phyloP scores from a whole-genome alignment of 2,113 vertebrate species.

The Cranoglanis bouderius region DNA sequence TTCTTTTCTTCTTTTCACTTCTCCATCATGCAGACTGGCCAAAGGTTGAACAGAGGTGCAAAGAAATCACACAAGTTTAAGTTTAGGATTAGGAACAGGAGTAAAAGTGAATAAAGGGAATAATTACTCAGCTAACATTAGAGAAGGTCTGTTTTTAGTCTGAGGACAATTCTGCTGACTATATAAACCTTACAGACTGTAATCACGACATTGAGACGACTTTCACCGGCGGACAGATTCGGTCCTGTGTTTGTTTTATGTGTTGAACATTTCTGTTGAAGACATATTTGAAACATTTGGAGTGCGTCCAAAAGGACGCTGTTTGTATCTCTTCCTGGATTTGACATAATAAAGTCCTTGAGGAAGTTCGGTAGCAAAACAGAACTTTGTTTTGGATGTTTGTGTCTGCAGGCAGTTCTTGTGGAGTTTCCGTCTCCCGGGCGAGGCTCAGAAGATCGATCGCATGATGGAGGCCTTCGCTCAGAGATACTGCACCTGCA shows the following conservation, averaged over 20 bases:
- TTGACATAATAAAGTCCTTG: not conserved
- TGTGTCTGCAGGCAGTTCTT: slow-evolving; percentile 82
- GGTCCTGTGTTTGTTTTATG: not conserved
- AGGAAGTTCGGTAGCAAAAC: not conserved
- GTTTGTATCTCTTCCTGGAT: not conserved
- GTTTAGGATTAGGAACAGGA: not conserved
- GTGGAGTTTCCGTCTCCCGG: slow-evolving; percentile 94
- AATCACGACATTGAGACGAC: not conserved
- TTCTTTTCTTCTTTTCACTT: not conserved
- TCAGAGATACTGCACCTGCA: slow-evolving; percentile 87
- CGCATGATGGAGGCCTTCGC: slow-evolving; percentile 98
- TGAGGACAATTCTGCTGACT: not conserved
- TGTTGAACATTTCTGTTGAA: not conserved
- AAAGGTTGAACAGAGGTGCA: not conserved
- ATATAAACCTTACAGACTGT: not conserved
- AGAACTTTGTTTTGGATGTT: not conserved
- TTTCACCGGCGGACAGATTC: not conserved
- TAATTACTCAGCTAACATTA: not conserved
- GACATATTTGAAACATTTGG: too few relatives aligned
- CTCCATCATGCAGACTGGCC: not conserved
- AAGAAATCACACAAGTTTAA: not conserved
- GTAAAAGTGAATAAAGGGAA: too few relatives aligned
- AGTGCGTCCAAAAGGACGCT: not conserved
- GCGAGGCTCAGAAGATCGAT: slow-evolving; percentile 96
- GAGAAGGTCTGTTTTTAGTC: too few relatives aligned